Percentiles rank a stretch among this genome's conserved stretches.
These are phyloP conservation scores for Neodon shergylaensis DNA, from an alignment of 2,113 vertebrate genomes.

Conservation along the genomic window DNA sequence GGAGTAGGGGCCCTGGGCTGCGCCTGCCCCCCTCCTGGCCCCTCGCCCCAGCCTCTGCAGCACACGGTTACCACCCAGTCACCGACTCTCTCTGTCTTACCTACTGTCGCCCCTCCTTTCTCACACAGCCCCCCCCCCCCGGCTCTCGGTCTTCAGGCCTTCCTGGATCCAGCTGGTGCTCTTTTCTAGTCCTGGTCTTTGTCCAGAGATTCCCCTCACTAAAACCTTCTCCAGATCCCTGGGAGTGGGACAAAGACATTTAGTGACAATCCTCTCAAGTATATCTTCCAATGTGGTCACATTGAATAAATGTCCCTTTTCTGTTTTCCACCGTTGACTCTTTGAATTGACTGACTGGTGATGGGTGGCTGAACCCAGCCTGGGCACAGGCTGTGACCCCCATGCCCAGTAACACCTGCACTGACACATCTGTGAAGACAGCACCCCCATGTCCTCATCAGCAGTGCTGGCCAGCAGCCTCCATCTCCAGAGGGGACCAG, in stretches of 20 bases:
- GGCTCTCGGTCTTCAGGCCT: neutral
- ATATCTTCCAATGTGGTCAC: neutral
- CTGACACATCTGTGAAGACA: neutral
- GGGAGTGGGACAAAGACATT: neutral
- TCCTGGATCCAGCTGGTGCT: too few relatives aligned
- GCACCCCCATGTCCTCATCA: neutral
- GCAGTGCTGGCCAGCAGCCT: neutral
- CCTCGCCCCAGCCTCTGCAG: fast-evolving
- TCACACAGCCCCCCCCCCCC: fast-evolving
- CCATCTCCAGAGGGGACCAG: neutral
- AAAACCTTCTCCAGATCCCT: neutral
- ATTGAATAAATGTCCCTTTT: neutral
- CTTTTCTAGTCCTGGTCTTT: fast-evolving
- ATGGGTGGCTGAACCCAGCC: neutral
- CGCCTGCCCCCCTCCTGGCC: neutral
- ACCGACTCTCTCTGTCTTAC: fast-evolving
- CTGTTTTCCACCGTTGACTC: neutral
- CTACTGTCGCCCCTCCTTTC: neutral
- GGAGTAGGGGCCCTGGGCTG: fast-evolving
- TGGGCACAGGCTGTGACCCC: neutral
- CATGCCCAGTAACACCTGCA: neutral
- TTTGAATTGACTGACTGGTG: neutral
- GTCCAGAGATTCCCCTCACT: neutral
- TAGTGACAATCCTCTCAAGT: neutral
- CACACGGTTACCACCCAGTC: fast-evolving